A percentile compares a stretch with the other conserved stretches of the same genome.
phyloP scores from a whole-genome alignment of 35 echinoderm and acorn worm genomes.

The Eucidaris tribuloides region DNA sequence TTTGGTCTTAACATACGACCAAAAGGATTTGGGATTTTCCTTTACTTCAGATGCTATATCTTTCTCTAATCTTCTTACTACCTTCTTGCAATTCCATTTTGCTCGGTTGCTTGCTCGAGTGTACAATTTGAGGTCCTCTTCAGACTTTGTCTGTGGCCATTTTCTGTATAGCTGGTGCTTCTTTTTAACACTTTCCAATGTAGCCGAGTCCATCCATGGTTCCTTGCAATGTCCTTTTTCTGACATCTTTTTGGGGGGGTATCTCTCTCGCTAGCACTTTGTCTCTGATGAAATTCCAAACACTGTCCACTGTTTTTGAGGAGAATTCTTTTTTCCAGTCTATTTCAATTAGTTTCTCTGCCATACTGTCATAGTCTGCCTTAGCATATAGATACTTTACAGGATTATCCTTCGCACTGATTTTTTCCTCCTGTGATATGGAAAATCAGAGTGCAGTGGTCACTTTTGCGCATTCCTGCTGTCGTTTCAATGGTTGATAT shows the following conservation, averaged over 20 bases:
- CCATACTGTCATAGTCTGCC: conserved; percentile 17
- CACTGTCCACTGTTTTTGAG: background rate
- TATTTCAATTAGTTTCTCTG: background rate
- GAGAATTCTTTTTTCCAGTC: conserved; percentile 13
- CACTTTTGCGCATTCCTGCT: background rate
- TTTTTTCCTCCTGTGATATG: background rate
- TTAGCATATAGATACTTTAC: background rate
- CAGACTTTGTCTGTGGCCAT: background rate
- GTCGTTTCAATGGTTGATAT: background rate
- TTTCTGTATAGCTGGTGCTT: conserved; percentile 16
- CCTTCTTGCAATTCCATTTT: background rate
- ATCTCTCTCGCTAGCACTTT: background rate
- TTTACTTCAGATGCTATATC: conserved; percentile 20
- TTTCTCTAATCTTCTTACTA: conserved; percentile 18
- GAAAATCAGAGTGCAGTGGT: background rate
- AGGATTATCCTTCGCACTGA: background rate
- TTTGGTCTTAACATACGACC: conserved; percentile 15
- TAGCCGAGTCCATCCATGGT: conserved; percentile 8
- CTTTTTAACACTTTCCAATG: background rate
- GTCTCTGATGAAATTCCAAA: background rate
- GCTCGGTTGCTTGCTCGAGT: conserved; percentile 6
- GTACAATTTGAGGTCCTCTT: background rate
- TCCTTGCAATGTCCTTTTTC: background rate
- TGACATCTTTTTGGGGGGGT: conserved; percentile 8
- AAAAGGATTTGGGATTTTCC: conserved; percentile 43